These are phyloP conservation scores for Avahi laniger DNA, from an alignment of 2,797 vertebrate genomes.

Conservation along the genomic window DNA sequence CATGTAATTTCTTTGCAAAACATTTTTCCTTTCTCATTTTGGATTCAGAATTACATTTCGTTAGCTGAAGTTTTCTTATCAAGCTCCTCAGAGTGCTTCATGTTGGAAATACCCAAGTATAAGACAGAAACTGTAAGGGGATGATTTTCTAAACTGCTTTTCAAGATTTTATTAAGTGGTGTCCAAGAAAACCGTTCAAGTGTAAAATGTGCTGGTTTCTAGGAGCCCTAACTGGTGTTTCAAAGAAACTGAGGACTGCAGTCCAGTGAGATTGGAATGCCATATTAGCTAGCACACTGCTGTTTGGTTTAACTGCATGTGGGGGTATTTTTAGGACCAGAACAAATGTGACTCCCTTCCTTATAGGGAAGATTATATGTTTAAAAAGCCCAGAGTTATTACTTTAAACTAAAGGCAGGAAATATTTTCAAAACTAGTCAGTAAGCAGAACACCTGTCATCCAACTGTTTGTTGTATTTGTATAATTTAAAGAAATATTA, in stretches of 20 bases:
- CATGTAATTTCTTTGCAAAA: neutral
- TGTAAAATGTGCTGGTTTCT: neutral
- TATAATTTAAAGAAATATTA: conserved; percentile 70
- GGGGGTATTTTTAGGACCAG: conserved; percentile 17
- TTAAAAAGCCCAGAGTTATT: neutral
- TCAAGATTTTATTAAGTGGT: neutral
- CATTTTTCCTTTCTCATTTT: neutral
- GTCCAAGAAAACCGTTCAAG: neutral
- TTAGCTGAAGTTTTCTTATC: neutral
- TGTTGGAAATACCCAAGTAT: neutral
- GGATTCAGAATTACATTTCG: neutral
- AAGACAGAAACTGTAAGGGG: neutral
- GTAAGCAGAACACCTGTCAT: conserved; percentile 75
- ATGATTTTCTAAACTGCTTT: neutral
- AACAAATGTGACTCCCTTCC: conserved; percentile 9
- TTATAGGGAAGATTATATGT: conserved; percentile 2
- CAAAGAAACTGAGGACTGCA: neutral
- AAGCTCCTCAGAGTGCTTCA: neutral
- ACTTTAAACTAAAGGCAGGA: conserved; percentile 27
- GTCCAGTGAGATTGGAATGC: neutral
- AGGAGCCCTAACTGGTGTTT: neutral
- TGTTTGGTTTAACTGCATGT: neutral
- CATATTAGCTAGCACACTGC: neutral
- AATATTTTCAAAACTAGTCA: conserved; percentile 53
- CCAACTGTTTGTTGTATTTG: conserved; percentile 74